phyloP scores from a whole-genome alignment of 2,113 vertebrate species.

The Sterrhoptilus dennistouni region DNA sequence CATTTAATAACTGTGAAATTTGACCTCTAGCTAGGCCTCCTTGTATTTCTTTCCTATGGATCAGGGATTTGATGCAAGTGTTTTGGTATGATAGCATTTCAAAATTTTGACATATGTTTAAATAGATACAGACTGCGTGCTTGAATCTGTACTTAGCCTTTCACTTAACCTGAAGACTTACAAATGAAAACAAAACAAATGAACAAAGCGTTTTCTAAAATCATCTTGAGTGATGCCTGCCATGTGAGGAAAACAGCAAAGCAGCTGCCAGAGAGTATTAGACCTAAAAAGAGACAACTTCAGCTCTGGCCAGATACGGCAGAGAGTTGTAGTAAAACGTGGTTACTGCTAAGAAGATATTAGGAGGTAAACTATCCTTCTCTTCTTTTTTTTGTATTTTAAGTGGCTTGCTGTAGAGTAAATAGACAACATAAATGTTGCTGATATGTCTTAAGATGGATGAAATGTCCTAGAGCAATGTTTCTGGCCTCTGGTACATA shows the following conservation, averaged over 20 bases:
- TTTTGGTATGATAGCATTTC: constrained; percentile 19
- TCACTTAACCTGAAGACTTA: constrained; percentile 34
- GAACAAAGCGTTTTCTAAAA: background rate
- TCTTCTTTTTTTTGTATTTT: background rate
- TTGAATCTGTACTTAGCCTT: constrained; percentile 24
- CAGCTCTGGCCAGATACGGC: background rate
- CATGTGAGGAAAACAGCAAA: background rate
- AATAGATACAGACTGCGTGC: background rate
- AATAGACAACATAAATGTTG: background rate
- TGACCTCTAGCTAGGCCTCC: constrained; percentile 16
- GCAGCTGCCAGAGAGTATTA: background rate
- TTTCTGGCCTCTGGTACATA: background rate
- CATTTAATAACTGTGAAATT: background rate
- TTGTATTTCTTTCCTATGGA: background rate
- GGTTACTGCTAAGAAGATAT: background rate
- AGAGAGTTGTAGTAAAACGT: background rate
- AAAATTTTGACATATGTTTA: constrained; percentile 29
- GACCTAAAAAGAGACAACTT: background rate
- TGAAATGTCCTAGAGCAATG: background rate
- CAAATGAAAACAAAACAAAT: background rate
- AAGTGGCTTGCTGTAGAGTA: background rate
- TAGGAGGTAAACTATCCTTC: background rate
- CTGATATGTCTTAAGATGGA: background rate
- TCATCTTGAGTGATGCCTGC: background rate
- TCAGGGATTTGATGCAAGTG: background rate